Base-by-base conservation (phyloP, 2,797 vertebrate species). In the Acanthornis magna region DNA sequence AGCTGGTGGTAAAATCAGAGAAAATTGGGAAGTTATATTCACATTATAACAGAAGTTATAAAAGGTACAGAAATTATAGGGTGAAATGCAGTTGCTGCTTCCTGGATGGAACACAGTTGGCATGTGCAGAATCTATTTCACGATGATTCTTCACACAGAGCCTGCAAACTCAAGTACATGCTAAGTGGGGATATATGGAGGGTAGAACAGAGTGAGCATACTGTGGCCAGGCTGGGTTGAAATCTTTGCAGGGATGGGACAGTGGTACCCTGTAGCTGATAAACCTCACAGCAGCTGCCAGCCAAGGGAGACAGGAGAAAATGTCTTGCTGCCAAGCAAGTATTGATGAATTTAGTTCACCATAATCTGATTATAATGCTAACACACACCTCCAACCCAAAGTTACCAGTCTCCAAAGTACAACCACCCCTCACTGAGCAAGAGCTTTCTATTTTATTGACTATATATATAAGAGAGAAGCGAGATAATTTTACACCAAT, bases 351-450 rank as follows among this genome's bases (percentile, higher is more conserved):
- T 30, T 77, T 53, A 9, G 9, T 42, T 71, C 30, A 47, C 10
- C 53, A 4, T 40, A 34, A 53, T 53, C 53, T 58, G 26, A 42
- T 58, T 58, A 4, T 27, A 21, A n/a, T 29, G 40, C 8, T 51
- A 45, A 26, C 8, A 57, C 11, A 30, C 10, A 32, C 3, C 17
- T 65, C 30, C 21, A 77, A 20, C 9, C 15, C 10, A 58, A 58
- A 71, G 13, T 14, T 32, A 47, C 9, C 25, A 34, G 4, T 3
- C 45, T 53, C 51, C n/a, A 65, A 77, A 25, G 11, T 40, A 27
- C 0, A 0, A 71, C 3, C 6, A 34, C 3, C 6, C 7, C 20
- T 51, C 20, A 30, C 21, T 19, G 45, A 47, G 13, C 7, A 71
- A 53, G 50, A 17, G 4, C 7, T 65, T 7, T 45, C 7, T 84